Evolutionary conservation across 53 echinoderm and acorn worm genomes (phyloP).

Genomic region (Henricia sp.): DNA sequence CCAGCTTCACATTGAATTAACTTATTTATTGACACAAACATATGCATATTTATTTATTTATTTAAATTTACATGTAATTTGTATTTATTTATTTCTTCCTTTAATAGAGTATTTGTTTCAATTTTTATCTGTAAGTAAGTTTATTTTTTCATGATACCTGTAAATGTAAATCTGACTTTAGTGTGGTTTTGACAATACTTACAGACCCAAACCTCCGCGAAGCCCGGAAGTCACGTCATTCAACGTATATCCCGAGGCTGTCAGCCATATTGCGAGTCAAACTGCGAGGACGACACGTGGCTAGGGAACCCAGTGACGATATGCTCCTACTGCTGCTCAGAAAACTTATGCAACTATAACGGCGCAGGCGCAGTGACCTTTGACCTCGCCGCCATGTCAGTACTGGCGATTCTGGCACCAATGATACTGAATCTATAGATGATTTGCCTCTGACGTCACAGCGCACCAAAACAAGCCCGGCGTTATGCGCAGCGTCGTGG

Average conservation of each 20-base stretch:
- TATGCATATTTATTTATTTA: no score
- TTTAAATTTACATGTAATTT: no score
- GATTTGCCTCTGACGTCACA: neutral
- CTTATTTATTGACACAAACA: no score
- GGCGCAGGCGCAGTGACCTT: slow-evolving; percentile 22
- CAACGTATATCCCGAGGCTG: neutral
- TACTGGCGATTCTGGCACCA: neutral
- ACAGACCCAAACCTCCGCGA: slow-evolving; percentile 1
- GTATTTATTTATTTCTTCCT: no score
- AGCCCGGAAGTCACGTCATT: neutral
- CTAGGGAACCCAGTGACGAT: neutral
- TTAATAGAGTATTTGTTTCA: no score
- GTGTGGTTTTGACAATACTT: no score
- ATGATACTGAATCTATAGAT: no score
- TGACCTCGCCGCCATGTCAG: neutral
- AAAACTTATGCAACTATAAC: slow-evolving; percentile 12
- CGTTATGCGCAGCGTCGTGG: neutral
- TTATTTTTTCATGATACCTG: no score
- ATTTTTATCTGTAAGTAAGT: no score
- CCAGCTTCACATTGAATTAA: no score
- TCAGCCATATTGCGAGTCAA: neutral
- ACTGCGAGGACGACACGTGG: neutral
- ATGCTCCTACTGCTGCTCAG: slow-evolving; percentile 16
- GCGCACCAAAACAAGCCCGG: no score
- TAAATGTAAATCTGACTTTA: no score